Percentiles rank a stretch among this genome's conserved stretches.
Evolutionary conservation across 2,113 vertebrate species (phyloP).

Genomic region (Danionella cerebrum): DNA sequence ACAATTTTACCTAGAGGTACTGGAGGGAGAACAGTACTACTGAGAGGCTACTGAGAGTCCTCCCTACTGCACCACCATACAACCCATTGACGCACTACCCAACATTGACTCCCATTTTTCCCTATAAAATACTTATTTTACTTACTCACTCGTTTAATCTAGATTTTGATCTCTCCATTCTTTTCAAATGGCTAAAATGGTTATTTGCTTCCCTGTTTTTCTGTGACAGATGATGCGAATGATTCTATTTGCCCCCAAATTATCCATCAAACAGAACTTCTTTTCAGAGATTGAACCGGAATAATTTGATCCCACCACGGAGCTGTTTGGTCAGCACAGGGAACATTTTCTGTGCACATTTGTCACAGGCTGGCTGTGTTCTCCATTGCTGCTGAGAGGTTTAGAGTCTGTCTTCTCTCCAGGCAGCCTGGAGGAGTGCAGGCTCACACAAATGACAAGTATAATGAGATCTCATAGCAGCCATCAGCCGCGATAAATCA

Average conservation of each 20-base stretch:
- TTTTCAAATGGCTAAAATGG: too few species aligned
- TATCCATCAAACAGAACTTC: not conserved
- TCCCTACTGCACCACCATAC: too few species aligned
- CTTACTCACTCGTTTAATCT: too few species aligned
- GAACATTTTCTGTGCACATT: conserved; percentile 11
- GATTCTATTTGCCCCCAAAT: not conserved
- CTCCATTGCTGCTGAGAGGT: not conserved
- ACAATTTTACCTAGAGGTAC: too few species aligned
- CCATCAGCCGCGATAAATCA: conserved; percentile 66
- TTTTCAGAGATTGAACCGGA: not conserved
- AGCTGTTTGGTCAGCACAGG: not conserved
- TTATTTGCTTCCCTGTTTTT: too few species aligned
- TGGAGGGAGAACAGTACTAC: too few species aligned
- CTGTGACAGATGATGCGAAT: not conserved
- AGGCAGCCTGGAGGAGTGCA: conserved; percentile 40
- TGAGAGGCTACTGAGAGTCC: too few species aligned
- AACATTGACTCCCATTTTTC: too few species aligned
- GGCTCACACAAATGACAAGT: conserved; percentile 65
- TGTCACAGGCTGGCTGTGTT: not conserved
- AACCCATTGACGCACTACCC: too few species aligned
- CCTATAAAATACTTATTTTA: too few species aligned
- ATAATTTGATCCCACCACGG: not conserved
- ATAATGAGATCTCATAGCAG: conserved; percentile 73
- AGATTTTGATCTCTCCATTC: too few species aligned
- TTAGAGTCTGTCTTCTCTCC: conserved; percentile 22